These are phyloP conservation scores for Bettongia penicillata DNA, from an alignment of 2,113 vertebrate species.

Conservation along the genomic window DNA sequence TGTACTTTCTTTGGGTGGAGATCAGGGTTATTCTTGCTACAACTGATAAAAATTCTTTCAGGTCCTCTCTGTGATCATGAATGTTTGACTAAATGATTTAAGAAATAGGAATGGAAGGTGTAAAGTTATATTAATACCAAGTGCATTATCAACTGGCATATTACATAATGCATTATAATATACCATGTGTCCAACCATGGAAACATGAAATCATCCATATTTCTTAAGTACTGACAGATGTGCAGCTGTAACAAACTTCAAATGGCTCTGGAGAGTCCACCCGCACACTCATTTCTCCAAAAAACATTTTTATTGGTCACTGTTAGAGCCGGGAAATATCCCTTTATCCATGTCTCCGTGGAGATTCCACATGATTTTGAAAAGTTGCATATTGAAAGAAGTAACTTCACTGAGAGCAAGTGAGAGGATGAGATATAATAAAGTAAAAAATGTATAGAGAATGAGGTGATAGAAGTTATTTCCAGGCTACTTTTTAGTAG, in stretches of 20 bases:
- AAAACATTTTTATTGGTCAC: slow-evolving; percentile 73
- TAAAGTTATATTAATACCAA: slow-evolving; percentile 44
- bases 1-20: not conserved
- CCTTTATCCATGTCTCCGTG: slow-evolving; percentile 62
- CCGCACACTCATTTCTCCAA: slow-evolving; percentile 71
- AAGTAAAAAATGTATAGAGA: not conserved
- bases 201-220: slow-evolving; percentile 78
- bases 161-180: slow-evolving; percentile 74
- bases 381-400: not conserved
- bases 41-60: slow-evolving; percentile 21
- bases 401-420: not conserved
- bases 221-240: slow-evolving; percentile 78
- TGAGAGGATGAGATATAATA: not conserved
- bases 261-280: slow-evolving; percentile 63
- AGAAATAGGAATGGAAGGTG: slow-evolving; percentile 29
- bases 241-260: slow-evolving; percentile 69
- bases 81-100: slow-evolving; percentile 17
- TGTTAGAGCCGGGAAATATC: slow-evolving; percentile 66
- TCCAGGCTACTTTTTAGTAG: slow-evolving; percentile 33
- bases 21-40: not conserved
- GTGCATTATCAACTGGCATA: slow-evolving; percentile 66
- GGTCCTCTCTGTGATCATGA: slow-evolving; percentile 19
- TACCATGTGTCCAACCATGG: slow-evolving; percentile 63
- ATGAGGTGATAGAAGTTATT: slow-evolving; percentile 25
- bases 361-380: slow-evolving; percentile 60